Evolutionary conservation across 2,888 invertebrate genomes (phyloP), one percentile per base, ranked within the genome.

Genomic region (Carpatolechia fugitivella): DNA sequence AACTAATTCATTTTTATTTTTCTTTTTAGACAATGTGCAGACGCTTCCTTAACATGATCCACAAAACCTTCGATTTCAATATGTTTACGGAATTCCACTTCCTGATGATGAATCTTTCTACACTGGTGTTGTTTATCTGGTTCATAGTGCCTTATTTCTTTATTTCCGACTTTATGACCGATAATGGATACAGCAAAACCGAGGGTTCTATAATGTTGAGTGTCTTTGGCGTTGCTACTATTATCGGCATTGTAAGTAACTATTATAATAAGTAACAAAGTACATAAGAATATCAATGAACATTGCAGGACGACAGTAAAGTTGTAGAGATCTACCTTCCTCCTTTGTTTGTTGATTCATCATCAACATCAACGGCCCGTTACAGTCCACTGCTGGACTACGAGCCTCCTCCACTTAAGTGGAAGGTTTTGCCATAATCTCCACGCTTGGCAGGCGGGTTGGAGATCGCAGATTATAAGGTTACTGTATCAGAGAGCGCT

Each of bases 131-230:
- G 52, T 98, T 98, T 84, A 94, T 95, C 70, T 98, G 97, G 96
- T 96, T 96, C 80, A 98, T 99, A 72, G 96, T 98, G 59, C 98
- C 98, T 36, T 98, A 98, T 85, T 96, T 98, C 78, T 98, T 97
- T 84, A 92, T 98, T 61, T 94, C 96, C 33, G 96, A 96, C 69
- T 94, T 96, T 76, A 94, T 97, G 87, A 89, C 91, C 33, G 74
- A 72, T 60, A 80, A 69, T 54, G 92, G 93, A 8, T 92, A 94
- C 65, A 92, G 93, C 1, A 94, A 95, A 66, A 88, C 91, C 0
- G 92, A 94, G 52, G 94, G 95, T 7, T 95, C 97, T 10, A 92
- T 93, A 68, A 92, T 98, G 67, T 91, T 98, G 66, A 95, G 98
- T 52, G 92, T 95, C 35, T 96, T 98, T 64, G 98, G 98, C 56